These are phyloP conservation scores for Acronicta psi DNA, from an alignment of 2,888 invertebrate genomes.

Conservation along the genomic window DNA sequence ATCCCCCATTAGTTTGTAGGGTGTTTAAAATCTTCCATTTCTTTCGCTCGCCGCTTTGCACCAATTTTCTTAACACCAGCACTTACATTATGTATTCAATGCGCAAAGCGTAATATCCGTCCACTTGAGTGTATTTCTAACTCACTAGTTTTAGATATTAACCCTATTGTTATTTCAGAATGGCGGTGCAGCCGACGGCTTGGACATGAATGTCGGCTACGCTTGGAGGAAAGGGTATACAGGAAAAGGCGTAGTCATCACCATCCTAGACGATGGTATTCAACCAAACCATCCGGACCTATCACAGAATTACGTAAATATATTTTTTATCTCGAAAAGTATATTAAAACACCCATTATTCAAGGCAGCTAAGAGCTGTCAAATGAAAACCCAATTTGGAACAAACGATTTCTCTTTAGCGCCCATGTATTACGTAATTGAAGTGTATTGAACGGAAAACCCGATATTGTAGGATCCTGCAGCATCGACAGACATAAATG, in stretches of 20 bases:
- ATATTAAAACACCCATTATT: constrained; percentile 31
- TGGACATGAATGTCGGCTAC: constrained; percentile 98
- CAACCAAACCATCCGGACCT: constrained; percentile 98
- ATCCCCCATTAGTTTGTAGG: neutral
- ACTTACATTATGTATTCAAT: constrained; percentile 50
- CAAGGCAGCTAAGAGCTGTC: constrained; percentile 31
- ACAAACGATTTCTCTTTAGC: constrained; percentile 34
- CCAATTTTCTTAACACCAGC: constrained; percentile 41
- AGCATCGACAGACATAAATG: constrained; percentile 99
- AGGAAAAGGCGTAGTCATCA: constrained; percentile 98
- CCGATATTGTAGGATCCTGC: constrained; percentile 92
- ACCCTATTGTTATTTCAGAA: constrained; percentile 89
- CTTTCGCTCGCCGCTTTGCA: constrained; percentile 24
- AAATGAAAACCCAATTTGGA: constrained; percentile 34
- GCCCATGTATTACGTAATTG: constrained; percentile 40
- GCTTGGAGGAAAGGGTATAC: constrained; percentile 99
- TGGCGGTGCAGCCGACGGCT: constrained; percentile 97
- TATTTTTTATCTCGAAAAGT: constrained; percentile 51
- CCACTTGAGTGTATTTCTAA: constrained; percentile 45
- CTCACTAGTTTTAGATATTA: constrained; percentile 42
- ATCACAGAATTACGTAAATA: constrained; percentile 96
- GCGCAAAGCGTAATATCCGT: constrained; percentile 42
- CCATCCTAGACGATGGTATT: constrained; percentile 99
- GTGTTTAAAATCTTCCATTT: constrained; percentile 6
- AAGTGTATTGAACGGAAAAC: constrained; percentile 47